These are phyloP conservation scores for Parapsyche elsis DNA, from an alignment of 1,140 invertebrate species.

Conservation along the genomic window DNA sequence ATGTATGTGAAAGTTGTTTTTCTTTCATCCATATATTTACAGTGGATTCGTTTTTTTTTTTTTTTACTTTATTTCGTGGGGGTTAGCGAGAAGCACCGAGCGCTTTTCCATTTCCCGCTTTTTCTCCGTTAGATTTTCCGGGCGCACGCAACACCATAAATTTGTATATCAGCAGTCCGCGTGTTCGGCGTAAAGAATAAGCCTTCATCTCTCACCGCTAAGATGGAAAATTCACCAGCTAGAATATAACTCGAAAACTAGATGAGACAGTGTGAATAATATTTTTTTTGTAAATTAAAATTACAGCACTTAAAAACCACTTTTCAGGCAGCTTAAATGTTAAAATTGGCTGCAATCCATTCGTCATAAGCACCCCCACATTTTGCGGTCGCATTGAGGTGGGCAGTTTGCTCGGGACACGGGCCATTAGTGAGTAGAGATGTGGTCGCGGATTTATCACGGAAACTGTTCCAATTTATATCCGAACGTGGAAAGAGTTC, in stretches of 20 bases:
- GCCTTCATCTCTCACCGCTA: conserved; percentile 13
- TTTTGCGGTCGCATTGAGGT: neutral
- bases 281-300: too few species aligned
- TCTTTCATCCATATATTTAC: too few species aligned
- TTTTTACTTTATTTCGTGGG: too few species aligned
- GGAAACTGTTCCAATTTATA: neutral
- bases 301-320: neutral
- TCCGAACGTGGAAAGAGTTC: neutral
- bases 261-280: too few species aligned
- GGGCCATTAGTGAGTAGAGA: neutral
- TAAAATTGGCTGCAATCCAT: neutral
- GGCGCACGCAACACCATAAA: conserved; percentile 34
- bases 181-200: conserved; percentile 15
- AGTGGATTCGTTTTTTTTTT: too few species aligned
- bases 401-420: neutral
- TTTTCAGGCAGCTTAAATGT: neutral
- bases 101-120: conserved; percentile 13
- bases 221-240: conserved; percentile 6
- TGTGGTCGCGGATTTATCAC: neutral
- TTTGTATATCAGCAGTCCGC: conserved; percentile 25
- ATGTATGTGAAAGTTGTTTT: too few species aligned
- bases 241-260: conserved; percentile 15
- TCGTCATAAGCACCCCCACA: neutral
- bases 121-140: neutral
- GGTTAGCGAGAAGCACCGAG: too few species aligned